Conservation (phyloP, 2,113 vertebrate species). For the Himantopus leucocephalus region DNA sequence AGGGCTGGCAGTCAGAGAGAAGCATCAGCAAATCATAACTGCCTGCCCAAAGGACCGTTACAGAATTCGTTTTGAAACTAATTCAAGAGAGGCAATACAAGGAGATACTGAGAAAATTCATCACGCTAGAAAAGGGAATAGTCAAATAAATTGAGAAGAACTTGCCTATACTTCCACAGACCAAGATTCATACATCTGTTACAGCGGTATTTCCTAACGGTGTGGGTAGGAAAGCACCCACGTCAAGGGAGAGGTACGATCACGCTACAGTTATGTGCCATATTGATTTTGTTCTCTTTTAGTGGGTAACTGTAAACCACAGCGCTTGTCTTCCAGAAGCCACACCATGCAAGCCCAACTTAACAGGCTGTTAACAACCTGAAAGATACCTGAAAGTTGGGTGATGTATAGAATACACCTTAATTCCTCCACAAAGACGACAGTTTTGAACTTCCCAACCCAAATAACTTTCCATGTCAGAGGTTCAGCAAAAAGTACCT, state of each 20-base stretch:
- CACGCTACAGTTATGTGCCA: not conserved
- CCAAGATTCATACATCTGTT: not conserved
- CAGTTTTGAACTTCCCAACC: not conserved
- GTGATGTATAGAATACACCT: not conserved
- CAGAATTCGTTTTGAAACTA: not conserved
- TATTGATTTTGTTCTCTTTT: not conserved
- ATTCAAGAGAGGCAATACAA: not conserved
- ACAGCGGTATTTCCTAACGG: not conserved
- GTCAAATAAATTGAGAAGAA: not conserved
- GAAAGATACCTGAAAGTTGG: not conserved
- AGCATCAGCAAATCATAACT: not conserved
- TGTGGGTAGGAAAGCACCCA: not conserved
- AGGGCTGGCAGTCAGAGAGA: not conserved
- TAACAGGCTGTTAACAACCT: not conserved
- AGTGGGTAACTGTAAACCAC: not conserved
- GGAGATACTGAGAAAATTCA: not conserved
- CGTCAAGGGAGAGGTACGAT: not conserved
- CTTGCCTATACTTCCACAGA: not conserved
- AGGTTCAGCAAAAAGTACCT: not conserved
- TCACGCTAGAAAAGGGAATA: not conserved
- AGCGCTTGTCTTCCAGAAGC: not conserved
- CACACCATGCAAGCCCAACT: not conserved
- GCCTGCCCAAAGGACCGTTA: not conserved
- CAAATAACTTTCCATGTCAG: not conserved
- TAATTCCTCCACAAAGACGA: not conserved